Percentiles rank a stretch among this genome's conserved stretches.
Evolutionary conservation across 2,888 invertebrate genomes (phyloP).

Genomic region (Diarsia mendica): DNA sequence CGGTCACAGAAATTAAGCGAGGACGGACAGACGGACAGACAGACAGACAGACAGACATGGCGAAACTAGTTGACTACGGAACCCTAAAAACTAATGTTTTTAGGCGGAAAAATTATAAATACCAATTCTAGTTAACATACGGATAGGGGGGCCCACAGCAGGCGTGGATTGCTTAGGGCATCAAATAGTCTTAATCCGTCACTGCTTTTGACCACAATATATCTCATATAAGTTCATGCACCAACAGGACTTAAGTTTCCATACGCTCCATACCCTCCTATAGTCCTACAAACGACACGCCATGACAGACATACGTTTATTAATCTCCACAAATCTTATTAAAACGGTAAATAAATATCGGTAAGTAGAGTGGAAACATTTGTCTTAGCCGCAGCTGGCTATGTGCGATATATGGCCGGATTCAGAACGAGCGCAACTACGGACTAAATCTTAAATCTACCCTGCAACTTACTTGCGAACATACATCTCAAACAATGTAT

Average conservation of each 20-base stretch:
- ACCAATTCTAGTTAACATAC: too few relatives aligned
- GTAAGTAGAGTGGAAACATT: conserved; percentile 63
- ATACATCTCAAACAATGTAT: conserved; percentile 22
- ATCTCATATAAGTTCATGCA: background rate
- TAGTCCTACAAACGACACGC: conserved; percentile 17
- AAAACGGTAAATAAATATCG: conserved; percentile 65
- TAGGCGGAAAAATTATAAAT: too few relatives aligned
- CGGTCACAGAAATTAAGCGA: too few relatives aligned
- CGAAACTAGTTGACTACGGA: too few relatives aligned
- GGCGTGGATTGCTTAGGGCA: too few relatives aligned
- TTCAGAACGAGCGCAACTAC: conserved; percentile 44
- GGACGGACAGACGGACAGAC: too few relatives aligned
- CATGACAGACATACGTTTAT: conserved; percentile 32
- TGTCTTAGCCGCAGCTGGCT: conserved; percentile 48
- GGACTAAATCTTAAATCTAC: conserved; percentile 33
- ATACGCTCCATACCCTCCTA: conserved; percentile 13
- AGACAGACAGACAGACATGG: too few relatives aligned
- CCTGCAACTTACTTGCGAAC: conserved; percentile 37
- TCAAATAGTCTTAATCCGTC: too few relatives aligned
- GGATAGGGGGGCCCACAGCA: too few relatives aligned
- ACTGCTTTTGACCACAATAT: conserved; percentile 1
- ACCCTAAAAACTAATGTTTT: too few relatives aligned
- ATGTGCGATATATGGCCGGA: conserved; percentile 54
- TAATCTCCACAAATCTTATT: conserved; percentile 53
- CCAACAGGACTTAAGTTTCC: conserved; percentile 18